A percentile compares a stretch with the other conserved stretches of the same genome.
Evolutionary conservation across 2,797 vertebrate genomes (phyloP).

Genomic region (Toxotes lorentzi): DNA sequence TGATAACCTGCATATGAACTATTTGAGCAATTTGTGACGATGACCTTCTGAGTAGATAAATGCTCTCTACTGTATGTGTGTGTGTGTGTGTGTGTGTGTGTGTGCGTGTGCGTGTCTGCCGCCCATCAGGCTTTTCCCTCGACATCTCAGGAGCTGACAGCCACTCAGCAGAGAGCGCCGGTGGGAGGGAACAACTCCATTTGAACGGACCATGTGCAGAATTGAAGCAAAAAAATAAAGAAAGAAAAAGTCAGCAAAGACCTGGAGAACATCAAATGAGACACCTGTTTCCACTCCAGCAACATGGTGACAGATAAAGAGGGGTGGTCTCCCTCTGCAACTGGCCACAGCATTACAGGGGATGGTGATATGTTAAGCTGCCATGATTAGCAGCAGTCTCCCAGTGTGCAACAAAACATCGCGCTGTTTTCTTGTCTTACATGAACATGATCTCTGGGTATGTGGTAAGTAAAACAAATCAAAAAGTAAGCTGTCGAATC

Average conservation of each 20-base stretch:
- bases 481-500: not conserved
- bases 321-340: conserved; percentile 29
- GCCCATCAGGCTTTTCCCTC: conserved; percentile 60
- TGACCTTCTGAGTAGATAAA: conserved; percentile 59
- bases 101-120: conserved; percentile 45
- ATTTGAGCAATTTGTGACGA: conserved; percentile 30
- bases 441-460: conserved; percentile 17
- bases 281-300: conserved; percentile 75
- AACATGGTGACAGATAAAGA: conserved; percentile 71
- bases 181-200: conserved; percentile 71
- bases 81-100: conserved; percentile 56
- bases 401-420: not conserved
- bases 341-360: conserved; percentile 49
- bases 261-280: conserved; percentile 68
- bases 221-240: conserved; percentile 56
- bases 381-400: conserved; percentile 8
- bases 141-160: conserved; percentile 67
- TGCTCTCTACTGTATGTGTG: conserved; percentile 45
- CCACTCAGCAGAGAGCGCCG: conserved; percentile 51
- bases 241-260: conserved; percentile 52
- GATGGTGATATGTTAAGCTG: conserved; percentile 16
- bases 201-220: conserved; percentile 62
- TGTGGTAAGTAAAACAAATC: conserved; percentile 15
- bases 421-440: not conserved
- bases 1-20: conserved; percentile 30